A percentile compares a stretch with the other conserved stretches of the same genome.
Evolutionary conservation across 1,140 invertebrate species (phyloP).

Genomic region (Daktulosphaira vitifoliae): DNA sequence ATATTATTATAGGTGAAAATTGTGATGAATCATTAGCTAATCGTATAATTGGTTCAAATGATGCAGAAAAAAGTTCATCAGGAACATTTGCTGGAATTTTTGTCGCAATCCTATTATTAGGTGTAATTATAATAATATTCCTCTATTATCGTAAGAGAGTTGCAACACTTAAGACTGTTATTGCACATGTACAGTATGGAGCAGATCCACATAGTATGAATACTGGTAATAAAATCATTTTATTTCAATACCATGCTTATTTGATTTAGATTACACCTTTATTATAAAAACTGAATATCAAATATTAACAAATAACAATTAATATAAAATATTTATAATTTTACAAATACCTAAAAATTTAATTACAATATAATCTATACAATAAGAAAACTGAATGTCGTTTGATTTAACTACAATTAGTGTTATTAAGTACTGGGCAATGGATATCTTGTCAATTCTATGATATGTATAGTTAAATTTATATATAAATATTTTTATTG

Average conservation of each 20-base stretch:
- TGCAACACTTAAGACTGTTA: conserved; percentile 70
- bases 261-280: too few relatives aligned
- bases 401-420: too few relatives aligned
- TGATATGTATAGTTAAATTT: too few relatives aligned
- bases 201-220: conserved; percentile 54
- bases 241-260: not conserved
- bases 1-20: conserved; percentile 44
- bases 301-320: too few relatives aligned
- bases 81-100: conserved; percentile 50
- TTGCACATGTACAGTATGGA: conserved; percentile 80
- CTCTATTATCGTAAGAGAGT: conserved; percentile 70
- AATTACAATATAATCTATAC: too few relatives aligned
- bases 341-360: too few relatives aligned
- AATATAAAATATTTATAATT: too few relatives aligned
- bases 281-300: too few relatives aligned
- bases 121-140: conserved; percentile 53
- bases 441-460: too few relatives aligned
- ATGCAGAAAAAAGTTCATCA: conserved; percentile 43
- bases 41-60: conserved; percentile 43
- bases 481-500: too few relatives aligned
- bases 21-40: conserved; percentile 46
- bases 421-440: too few relatives aligned
- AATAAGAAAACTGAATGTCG: too few relatives aligned
- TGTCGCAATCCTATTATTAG: conserved; percentile 56
- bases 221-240: conserved; percentile 47